A percentile compares a stretch with the other conserved stretches of the same genome.
These are phyloP conservation scores for Papilio elwesi DNA, from an alignment of 2,888 invertebrate genomes.

Conservation along the genomic window DNA sequence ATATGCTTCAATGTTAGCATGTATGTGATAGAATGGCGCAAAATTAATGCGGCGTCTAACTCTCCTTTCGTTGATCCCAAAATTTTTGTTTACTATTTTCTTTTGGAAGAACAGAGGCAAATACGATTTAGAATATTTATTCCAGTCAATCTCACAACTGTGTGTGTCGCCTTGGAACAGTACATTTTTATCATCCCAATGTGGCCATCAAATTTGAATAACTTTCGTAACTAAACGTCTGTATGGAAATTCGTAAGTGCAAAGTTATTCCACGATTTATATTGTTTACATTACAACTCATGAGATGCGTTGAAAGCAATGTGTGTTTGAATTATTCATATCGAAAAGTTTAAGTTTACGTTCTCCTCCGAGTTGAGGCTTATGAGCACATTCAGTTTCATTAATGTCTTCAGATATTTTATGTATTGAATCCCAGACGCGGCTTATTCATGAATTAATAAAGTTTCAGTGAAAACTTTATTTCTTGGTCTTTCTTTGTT, in stretches of 20 bases:
- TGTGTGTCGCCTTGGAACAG: slow-evolving; percentile 3
- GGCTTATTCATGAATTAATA: slow-evolving; percentile 15
- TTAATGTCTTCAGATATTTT: slow-evolving; percentile 25
- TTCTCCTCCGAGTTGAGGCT: slow-evolving; percentile 18
- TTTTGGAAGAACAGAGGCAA: background rate
- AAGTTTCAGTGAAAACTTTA: slow-evolving; percentile 12
- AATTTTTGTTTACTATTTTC: background rate
- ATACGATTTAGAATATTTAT: slow-evolving; percentile 8
- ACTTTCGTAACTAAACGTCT: slow-evolving; percentile 27
- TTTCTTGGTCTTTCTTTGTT: background rate
- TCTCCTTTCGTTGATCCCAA: background rate
- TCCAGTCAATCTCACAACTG: slow-evolving; percentile 16
- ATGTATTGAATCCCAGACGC: slow-evolving; percentile 16
- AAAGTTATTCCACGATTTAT: slow-evolving; percentile 35
- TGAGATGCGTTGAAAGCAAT: slow-evolving; percentile 28
- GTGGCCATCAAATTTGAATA: slow-evolving; percentile 28
- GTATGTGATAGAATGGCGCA: too few relatives aligned
- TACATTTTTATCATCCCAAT: slow-evolving; percentile 31
- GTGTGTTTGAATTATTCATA: slow-evolving; percentile 36
- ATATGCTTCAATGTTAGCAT: too few relatives aligned
- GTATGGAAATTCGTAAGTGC: slow-evolving; percentile 33
- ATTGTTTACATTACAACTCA: slow-evolving; percentile 38
- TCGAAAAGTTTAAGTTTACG: slow-evolving; percentile 35
- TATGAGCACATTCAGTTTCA: slow-evolving; percentile 22
- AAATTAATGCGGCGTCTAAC: too few relatives aligned